Conservation (phyloP, 2,888 invertebrate genomes). For the Melanchra persicariae region DNA sequence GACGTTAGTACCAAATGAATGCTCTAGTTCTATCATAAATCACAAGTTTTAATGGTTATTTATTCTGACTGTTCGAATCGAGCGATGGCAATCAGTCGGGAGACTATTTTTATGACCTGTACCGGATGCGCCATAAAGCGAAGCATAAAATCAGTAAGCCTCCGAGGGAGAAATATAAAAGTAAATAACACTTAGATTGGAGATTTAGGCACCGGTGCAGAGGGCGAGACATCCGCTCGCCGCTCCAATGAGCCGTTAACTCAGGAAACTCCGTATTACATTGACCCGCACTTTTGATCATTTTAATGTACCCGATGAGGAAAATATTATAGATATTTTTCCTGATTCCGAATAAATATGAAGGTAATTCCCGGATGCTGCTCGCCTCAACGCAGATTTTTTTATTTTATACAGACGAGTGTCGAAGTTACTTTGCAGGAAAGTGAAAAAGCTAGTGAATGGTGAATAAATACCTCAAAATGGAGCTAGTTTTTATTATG, state of each 20-base stretch:
- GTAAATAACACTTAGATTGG: constrained; percentile 88
- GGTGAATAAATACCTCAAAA: neutral
- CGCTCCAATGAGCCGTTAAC: constrained; percentile 77
- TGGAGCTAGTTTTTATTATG: neutral
- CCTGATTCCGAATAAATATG: constrained; percentile 53
- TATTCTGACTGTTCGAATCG: constrained; percentile 81
- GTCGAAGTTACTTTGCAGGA: neutral
- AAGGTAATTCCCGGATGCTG: constrained; percentile 27
- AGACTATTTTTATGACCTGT: constrained; percentile 88
- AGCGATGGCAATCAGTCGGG: constrained; percentile 86
- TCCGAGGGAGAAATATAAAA: constrained; percentile 86
- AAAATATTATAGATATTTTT: constrained; percentile 64
- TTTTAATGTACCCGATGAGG: constrained; percentile 66
- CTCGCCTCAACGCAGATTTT: constrained; percentile 16
- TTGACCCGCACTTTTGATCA: constrained; percentile 76
- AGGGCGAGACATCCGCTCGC: constrained; percentile 70
- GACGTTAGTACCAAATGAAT: constrained; percentile 70
- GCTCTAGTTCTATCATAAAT: constrained; percentile 78
- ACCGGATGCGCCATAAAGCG: constrained; percentile 88
- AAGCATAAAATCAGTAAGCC: constrained; percentile 88
- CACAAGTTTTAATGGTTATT: constrained; percentile 85
- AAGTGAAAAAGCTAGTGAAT: neutral
- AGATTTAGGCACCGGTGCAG: constrained; percentile 79
- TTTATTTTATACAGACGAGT: no score
- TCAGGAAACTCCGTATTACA: constrained; percentile 70